Evolutionary conservation across 2,797 vertebrate species (phyloP).

Genomic region (Odontamblyopus lacepedii): DNA sequence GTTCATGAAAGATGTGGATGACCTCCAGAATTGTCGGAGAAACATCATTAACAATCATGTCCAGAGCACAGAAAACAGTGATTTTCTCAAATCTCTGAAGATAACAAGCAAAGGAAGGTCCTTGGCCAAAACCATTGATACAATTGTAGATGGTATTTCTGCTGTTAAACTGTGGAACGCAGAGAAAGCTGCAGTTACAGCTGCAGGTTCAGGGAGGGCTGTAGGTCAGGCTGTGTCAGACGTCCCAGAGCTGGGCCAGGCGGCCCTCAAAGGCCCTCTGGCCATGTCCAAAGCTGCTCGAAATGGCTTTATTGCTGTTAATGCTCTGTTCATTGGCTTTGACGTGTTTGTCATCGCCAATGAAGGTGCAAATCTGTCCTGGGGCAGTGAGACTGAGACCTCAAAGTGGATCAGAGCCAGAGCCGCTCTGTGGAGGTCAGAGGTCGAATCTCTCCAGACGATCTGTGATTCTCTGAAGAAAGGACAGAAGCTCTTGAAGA

Average conservation of each 20-base stretch:
- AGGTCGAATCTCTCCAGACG: conserved; percentile 64
- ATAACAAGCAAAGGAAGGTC: too few relatives aligned
- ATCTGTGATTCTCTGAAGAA: conserved; percentile 47
- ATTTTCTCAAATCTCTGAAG: too few relatives aligned
- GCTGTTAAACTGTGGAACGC: too few relatives aligned
- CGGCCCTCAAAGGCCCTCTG: conserved; percentile 52
- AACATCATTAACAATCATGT: not conserved
- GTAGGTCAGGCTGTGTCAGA: too few relatives aligned
- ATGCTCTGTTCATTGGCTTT: conserved; percentile 69
- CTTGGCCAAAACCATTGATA: too few relatives aligned
- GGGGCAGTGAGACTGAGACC: conserved; percentile 54
- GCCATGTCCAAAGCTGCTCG: conserved; percentile 51
- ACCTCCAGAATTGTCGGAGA: conserved; percentile 50
- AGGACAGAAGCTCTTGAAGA: conserved; percentile 15
- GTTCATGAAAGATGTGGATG: conserved; percentile 64
- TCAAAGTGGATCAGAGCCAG: conserved; percentile 70
- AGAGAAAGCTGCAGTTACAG: too few relatives aligned
- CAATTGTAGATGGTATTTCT: too few relatives aligned
- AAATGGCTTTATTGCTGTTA: conserved; percentile 53
- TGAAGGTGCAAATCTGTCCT: conserved; percentile 66
- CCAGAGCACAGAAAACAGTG: too few relatives aligned
- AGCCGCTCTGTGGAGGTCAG: conserved; percentile 60
- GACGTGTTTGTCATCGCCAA: conserved; percentile 71
- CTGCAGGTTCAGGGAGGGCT: too few relatives aligned
- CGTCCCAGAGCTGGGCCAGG: conserved; percentile 30